Evolutionary conservation across 2,797 vertebrate genomes (phyloP).

Genomic region (Pempheris klunzingeri): DNA sequence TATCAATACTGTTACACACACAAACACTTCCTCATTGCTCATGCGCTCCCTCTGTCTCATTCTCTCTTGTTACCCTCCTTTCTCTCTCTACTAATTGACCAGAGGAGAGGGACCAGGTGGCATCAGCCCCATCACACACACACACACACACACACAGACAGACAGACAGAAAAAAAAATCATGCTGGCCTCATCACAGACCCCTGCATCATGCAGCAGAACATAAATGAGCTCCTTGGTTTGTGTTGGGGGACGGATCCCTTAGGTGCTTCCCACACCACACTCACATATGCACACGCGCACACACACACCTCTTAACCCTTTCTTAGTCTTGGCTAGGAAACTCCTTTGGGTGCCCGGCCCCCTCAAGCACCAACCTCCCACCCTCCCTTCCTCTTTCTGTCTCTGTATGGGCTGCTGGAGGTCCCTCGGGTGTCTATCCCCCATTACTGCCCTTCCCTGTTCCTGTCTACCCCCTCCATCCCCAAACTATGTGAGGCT

Average conservation of each 20-base stretch:
- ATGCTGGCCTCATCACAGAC: constrained; percentile 65
- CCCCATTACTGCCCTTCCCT: constrained; percentile 81
- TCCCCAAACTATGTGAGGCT: constrained; percentile 33
- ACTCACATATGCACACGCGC: constrained; percentile 33
- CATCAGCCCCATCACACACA: constrained; percentile 47
- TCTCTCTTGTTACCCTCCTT: constrained; percentile 43
- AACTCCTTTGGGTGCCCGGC: constrained; percentile 51
- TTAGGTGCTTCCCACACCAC: constrained; percentile 54
- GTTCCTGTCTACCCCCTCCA: constrained; percentile 78
- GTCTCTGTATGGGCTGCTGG: constrained; percentile 69
- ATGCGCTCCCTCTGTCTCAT: constrained; percentile 39
- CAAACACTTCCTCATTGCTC: constrained; percentile 29
- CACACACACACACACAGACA: constrained; percentile 26
- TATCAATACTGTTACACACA: constrained; percentile 1
- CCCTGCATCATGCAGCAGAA: constrained; percentile 70
- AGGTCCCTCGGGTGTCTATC: constrained; percentile 72
- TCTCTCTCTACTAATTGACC: constrained; percentile 85
- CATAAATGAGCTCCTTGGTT: constrained; percentile 86
- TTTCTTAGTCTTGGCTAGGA: constrained; percentile 33
- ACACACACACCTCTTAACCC: constrained; percentile 54
- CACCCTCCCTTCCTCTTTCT: constrained; percentile 46
- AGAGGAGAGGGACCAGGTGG: constrained; percentile 75
- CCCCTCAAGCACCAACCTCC: constrained; percentile 33
- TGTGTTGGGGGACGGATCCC: constrained; percentile 57
- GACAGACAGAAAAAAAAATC: constrained; percentile 20